Evolutionary conservation across 2,113 vertebrate genomes (phyloP), one percentile per base, ranked within the genome.

Genomic region (Sterna hirundo): DNA sequence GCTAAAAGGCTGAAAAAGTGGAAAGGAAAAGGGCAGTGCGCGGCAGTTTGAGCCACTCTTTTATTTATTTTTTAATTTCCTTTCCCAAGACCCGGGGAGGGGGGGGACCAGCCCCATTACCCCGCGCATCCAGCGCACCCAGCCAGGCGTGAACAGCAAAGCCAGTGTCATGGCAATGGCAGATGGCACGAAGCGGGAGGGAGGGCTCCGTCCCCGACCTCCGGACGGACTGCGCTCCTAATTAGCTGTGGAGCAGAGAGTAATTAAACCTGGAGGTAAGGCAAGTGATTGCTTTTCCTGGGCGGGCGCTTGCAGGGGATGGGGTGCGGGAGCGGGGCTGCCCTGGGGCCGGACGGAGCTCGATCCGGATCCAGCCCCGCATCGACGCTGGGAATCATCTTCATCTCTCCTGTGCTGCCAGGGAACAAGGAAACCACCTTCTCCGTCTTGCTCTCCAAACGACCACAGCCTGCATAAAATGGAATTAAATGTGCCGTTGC

Each of bases 61-160:
- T 61, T n/a, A n/a, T 47, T 14, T 22, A 16, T 15, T 30, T 71
- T 49, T 38, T 38, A n/a, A 78, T 87, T 90, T 72, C 57, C 47
- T 72, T 94, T 72, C 60, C 87, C 96, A 94, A 87, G 81, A 34
- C 42, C 62, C 13, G 8, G 8, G 6, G 11, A 4, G 70, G 25
- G 38, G 66, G 1, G 44, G 8, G 1, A 86, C 52, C 4, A 88
- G 57, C 91, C 95, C 94, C 91, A 47, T 95, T 88, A 49, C 91
- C 85, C 91, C 47, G 5, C 61, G 19, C 88, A 83, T 36, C 92
- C 89, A 66, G 78, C 49, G 21, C 30, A 10, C 57, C 83, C 83
- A 79, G 91, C 89, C 95, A 92, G 93, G 93, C 87, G 57, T 94
- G 96, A 94, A 96, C 87, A 94, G 95, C 92, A 81, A 49, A 91